Base-by-base conservation (phyloP, 2,888 invertebrate species). In the Hemithea aestivaria region DNA sequence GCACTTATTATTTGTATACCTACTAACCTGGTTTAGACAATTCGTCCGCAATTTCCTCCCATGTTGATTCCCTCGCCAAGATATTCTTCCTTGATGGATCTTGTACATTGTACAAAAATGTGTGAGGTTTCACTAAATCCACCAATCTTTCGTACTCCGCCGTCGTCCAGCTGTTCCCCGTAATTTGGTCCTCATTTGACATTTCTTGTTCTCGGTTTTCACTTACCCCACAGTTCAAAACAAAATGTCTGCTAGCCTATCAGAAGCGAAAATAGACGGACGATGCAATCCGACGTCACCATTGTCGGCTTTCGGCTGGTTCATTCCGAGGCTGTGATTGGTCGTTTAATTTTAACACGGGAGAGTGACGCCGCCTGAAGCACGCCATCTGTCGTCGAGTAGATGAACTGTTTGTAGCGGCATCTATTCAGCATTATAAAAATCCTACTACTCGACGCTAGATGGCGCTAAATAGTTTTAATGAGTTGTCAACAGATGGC, bases 161-260 rank as follows among this genome's bases (percentile, higher is more conserved):
- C 1, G 68, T 67, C 7, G 73, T 66, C 85, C 85, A 87, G 39
- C 81, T 83, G 56, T 71, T 54, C 28, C 16, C 16, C 5, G 5
- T 16, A 5, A 16, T 4, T 16, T 16, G 16, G 32, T 45, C 50
- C 33, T 26, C 44, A 42, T 50, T 53, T 68, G 85, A 76, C 85
- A 85, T 84, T 66, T 31, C 73, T 64, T 33, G 47, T 40, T 49
- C 41, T 45, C 57, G 52, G 51, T 46, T 39, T 53, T 53, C 16
- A 4, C 3, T 16, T 16, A 4, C 29, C 47, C 52, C 60, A 55
- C 58, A 53, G 16, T 16, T 59, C 62, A 56, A 73, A 73, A 76
- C 83, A 85, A 85, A 74, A 84, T 85, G 84, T 82, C 82, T 59
- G 69, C 75, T 62, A 56, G 36, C 82, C 82, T 80, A 82, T 81